These are phyloP conservation scores for Geotrypetes seraphini DNA, from an alignment of 2,797 vertebrate species.

Conservation along the genomic window DNA sequence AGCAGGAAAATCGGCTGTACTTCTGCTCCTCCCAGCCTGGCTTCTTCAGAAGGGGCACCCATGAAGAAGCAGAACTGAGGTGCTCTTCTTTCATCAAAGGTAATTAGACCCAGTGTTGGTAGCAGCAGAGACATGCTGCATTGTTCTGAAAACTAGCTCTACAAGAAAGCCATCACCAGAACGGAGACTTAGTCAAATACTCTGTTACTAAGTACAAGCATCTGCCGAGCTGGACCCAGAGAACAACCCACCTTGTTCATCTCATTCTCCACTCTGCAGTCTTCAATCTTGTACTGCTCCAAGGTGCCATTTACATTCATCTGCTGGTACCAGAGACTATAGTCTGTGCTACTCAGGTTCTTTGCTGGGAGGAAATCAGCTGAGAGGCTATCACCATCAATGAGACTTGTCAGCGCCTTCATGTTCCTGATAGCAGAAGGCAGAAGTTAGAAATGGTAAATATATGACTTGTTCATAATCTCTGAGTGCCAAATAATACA, in stretches of 20 bases:
- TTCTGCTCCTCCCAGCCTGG: too few relatives aligned
- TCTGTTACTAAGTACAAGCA: too few relatives aligned
- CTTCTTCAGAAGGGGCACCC: too few relatives aligned
- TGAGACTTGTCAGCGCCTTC: neutral
- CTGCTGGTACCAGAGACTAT: conserved; percentile 10
- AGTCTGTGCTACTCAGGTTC: neutral
- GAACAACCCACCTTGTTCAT: conserved; percentile 8
- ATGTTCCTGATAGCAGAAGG: conserved; percentile 1
- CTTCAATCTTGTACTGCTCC: neutral
- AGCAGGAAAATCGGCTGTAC: neutral
- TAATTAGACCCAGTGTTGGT: too few relatives aligned
- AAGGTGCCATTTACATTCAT: neutral
- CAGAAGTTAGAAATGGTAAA: too few relatives aligned
- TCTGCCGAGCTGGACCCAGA: too few relatives aligned
- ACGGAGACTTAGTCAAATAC: neutral
- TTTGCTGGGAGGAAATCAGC: neutral
- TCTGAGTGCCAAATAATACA: too few relatives aligned
- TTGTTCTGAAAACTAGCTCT: too few relatives aligned
- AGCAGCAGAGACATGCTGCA: too few relatives aligned
- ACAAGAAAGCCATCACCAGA: too few relatives aligned
- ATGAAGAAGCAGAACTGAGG: too few relatives aligned
- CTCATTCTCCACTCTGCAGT: conserved; percentile 9
- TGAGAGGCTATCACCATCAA: neutral
- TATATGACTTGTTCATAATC: too few relatives aligned
- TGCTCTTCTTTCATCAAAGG: neutral